These are phyloP conservation scores for Rhamphomyia laevipes DNA, from an alignment of 2,888 invertebrate genomes.

Conservation along the genomic window DNA sequence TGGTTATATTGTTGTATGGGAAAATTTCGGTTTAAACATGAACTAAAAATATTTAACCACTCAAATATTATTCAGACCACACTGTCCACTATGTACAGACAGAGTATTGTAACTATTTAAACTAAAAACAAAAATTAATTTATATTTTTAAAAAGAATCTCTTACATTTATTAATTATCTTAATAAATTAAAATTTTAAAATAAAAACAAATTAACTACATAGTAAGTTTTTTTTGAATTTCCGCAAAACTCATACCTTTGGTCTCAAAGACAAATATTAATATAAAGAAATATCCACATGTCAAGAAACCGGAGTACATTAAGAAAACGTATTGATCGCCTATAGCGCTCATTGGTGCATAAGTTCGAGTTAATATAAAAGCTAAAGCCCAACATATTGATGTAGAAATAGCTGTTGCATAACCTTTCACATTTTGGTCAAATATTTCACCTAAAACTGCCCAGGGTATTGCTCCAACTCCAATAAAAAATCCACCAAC, in stretches of 20 bases:
- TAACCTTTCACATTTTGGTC: constrained; percentile 63
- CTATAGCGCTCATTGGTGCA: constrained; percentile 46
- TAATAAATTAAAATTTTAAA: background rate
- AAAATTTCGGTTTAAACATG: no score
- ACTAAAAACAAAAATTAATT: no score
- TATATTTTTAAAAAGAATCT: no score
- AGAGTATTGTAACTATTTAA: no score
- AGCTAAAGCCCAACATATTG: constrained; percentile 62
- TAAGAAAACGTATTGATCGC: constrained; percentile 58
- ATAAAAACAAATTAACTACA: no score
- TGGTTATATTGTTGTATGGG: no score
- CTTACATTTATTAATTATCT: background rate
- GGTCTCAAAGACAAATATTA: constrained; percentile 74
- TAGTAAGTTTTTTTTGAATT: constrained; percentile 60
- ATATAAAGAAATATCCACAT: constrained; percentile 55
- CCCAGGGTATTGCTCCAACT: constrained; percentile 72
- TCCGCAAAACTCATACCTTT: constrained; percentile 77
- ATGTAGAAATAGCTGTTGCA: constrained; percentile 65
- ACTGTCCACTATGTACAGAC: no score
- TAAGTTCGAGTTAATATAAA: constrained; percentile 67
- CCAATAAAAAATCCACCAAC: constrained; percentile 64
- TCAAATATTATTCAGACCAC: no score
- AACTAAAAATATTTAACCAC: no score
- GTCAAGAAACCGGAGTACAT: constrained; percentile 53
- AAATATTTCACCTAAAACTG: constrained; percentile 71